phyloP scores from a whole-genome alignment of 2,888 invertebrate genomes.

The Stenodema calcarata region DNA sequence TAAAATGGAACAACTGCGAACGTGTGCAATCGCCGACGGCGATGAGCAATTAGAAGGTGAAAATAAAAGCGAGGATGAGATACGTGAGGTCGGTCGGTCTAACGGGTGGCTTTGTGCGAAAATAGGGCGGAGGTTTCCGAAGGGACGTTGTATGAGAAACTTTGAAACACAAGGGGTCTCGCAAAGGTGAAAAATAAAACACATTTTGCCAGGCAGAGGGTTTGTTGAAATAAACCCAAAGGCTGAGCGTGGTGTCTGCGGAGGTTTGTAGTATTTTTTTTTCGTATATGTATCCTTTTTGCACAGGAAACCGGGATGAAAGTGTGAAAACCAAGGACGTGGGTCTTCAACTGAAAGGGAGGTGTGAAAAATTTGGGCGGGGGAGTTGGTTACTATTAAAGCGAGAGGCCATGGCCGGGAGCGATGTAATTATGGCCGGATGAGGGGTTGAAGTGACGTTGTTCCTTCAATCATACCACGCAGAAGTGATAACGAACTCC shows the following conservation, averaged over 20 bases:
- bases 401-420: neutral
- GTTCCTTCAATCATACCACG: constrained; percentile 23
- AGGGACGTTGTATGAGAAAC: neutral
- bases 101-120: neutral
- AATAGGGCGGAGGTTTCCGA: neutral
- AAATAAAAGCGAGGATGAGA: neutral
- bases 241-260: neutral
- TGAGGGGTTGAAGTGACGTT: neutral
- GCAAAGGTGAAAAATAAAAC: constrained; percentile 24
- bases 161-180: neutral
- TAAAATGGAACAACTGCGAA: constrained; percentile 22
- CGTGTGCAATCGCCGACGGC: constrained; percentile 20
- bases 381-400: constrained; percentile 1
- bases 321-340: neutral
- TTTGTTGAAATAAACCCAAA: neutral
- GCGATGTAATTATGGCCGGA: constrained; percentile 17
- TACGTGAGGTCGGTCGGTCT: constrained; percentile 3
- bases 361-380: neutral
- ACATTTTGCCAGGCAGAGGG: neutral
- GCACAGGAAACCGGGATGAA: neutral
- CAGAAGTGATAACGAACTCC: neutral
- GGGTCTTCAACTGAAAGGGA: neutral
- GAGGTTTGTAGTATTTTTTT: neutral
- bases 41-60: neutral
- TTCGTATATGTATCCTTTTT: too few species aligned